phyloP scores from a whole-genome alignment of 1,140 invertebrate genomes.

The Panulirus ornatus region DNA sequence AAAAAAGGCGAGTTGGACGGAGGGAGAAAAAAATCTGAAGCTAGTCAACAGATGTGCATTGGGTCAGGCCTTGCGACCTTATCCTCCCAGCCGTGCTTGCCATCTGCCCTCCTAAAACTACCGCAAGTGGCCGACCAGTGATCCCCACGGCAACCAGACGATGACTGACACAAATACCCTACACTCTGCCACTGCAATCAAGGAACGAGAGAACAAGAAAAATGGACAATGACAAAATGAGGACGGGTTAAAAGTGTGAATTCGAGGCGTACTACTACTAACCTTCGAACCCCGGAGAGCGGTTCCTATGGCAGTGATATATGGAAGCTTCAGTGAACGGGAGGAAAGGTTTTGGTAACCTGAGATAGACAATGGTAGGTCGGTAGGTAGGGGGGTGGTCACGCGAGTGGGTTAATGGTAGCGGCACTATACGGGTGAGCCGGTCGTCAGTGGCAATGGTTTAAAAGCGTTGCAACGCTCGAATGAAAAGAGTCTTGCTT shows the following conservation, averaged over 20 bases:
- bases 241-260: no score
- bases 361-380: slow-evolving; percentile 8
- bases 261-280: background rate
- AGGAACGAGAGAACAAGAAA: background rate
- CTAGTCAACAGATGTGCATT: background rate
- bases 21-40: background rate
- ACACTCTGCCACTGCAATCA: no score
- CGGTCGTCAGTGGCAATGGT: slow-evolving; percentile 23
- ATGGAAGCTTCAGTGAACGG: background rate
- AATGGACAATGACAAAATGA: background rate
- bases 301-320: background rate
- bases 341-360: background rate
- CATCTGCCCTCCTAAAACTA: background rate
- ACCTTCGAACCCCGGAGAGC: background rate
- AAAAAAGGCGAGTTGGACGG: background rate
- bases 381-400: no score
- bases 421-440: background rate
- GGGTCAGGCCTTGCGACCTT: background rate
- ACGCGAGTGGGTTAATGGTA: slow-evolving; percentile 3
- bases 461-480: slow-evolving; percentile 16
- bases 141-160: background rate
- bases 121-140: no score
- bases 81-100: background rate
- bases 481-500: background rate
- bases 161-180: background rate